Evolutionary conservation across 2,888 invertebrate species (phyloP).

Genomic region (Ganaspis brasiliensis): DNA sequence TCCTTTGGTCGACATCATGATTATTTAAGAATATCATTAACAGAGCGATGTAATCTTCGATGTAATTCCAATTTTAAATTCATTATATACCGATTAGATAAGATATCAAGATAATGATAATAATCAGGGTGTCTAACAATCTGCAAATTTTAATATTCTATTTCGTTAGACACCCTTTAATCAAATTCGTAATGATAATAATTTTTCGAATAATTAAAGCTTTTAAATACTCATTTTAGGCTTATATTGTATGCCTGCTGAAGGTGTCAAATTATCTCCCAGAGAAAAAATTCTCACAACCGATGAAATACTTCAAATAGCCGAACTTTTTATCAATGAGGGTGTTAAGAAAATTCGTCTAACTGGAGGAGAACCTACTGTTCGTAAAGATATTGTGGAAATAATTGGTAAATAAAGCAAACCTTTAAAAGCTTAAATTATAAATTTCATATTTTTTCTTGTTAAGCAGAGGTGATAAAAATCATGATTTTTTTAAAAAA

Average conservation of each 20-base stretch:
- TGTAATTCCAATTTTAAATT: constrained; percentile 84
- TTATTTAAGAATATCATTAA: constrained; percentile 97
- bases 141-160: too few relatives aligned
- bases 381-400: constrained; percentile 92
- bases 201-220: too few relatives aligned
- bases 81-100: too few relatives aligned
- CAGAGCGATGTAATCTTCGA: constrained; percentile 97
- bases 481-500: too few relatives aligned
- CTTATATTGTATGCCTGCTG: constrained; percentile 99
- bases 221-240: constrained; percentile 82
- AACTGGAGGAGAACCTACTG: constrained; percentile 98
- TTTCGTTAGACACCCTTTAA: too few relatives aligned
- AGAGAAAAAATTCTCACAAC: constrained; percentile 88
- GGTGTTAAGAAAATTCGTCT: constrained; percentile 96
- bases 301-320: constrained; percentile 90
- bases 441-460: too few relatives aligned
- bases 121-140: too few relatives aligned
- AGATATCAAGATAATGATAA: too few relatives aligned
- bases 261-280: constrained; percentile 93
- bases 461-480: too few relatives aligned
- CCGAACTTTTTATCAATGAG: constrained; percentile 91
- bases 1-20: constrained; percentile 93
- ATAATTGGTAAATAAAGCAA: constrained; percentile 86
- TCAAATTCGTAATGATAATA: too few relatives aligned
- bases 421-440: constrained; percentile 49